A percentile compares a stretch with the other conserved stretches of the same genome.
Conservation (phyloP, 2,888 invertebrate genomes). For the Zhuqinia jingwanae region DNA sequence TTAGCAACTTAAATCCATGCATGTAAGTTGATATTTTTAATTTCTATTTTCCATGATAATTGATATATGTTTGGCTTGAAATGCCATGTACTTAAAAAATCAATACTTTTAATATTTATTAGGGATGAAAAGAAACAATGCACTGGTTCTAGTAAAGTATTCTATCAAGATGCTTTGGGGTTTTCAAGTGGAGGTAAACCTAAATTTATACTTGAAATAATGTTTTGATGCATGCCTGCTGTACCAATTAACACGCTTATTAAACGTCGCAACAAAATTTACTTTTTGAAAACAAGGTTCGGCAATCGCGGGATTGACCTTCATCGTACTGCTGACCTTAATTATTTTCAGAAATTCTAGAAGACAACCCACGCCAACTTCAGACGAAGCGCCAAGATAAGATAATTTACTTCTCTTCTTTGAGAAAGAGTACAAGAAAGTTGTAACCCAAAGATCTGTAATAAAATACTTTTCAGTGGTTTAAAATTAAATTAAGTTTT, state of each 20-base stretch:
- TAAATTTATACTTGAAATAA: neutral
- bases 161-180: constrained; percentile 63
- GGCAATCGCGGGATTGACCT: constrained; percentile 72
- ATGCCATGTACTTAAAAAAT: too few species aligned
- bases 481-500: constrained; percentile 2
- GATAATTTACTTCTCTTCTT: neutral
- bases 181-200: constrained; percentile 75
- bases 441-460: constrained; percentile 37
- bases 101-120: too few species aligned
- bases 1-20: constrained; percentile 76
- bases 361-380: neutral
- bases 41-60: neutral
- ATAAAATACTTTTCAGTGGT: constrained; percentile 23
- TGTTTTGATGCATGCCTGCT: too few species aligned
- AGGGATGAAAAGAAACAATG: constrained; percentile 57
- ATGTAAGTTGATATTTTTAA: constrained; percentile 67
- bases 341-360: constrained; percentile 27
- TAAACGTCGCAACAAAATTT: too few species aligned
- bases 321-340: constrained; percentile 28
- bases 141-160: neutral
- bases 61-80: neutral
- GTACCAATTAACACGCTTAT: too few species aligned
- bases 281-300: constrained; percentile 67
- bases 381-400: neutral
- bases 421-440: constrained; percentile 8